Base-by-base conservation (phyloP, 2,888 invertebrate species). In the Agriotes lineatus region DNA sequence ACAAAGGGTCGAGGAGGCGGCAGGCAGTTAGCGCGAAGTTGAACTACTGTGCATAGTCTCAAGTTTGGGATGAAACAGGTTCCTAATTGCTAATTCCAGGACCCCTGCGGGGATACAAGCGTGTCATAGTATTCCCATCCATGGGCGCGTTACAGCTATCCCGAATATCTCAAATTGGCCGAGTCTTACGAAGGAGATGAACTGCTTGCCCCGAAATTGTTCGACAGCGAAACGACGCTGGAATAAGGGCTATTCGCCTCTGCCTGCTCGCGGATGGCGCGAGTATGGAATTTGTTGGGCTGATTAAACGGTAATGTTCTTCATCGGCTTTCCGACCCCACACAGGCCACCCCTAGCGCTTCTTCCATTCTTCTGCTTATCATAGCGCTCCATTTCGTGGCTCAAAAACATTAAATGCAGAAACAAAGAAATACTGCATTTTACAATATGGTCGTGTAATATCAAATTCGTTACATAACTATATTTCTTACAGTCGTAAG, bases 41-140 rank as follows among this genome's bases (percentile, higher is more conserved):
- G 70, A 64, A 70, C 60, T 54, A 57, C 61, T 72, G 56, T 56
- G 64, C 69, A 70, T 67, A 69, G 69, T 61, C 58, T 59, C 65
- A 61, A 72, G 69, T 71, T 72, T 58, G 71, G 72, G 70, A 74
- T 72, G 70, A 69, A 72, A 74, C 71, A 71, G 71, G 70, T 68
- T 59, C 73, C 70, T 75, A 74, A 75, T 74, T 75, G 71, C 74
- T 75, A 76, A 75, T 76, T 75, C 72, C 70, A 58, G 54, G 60
- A 70, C 52, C 76, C 75, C 72, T 44, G 54, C 68, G 63, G 74
- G 72, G 64, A 67, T 71, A 73, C 72, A 73, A 75, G 59, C 73
- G 66, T 72, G 72, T 71, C 73, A 62, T 62, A 71, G 58, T 72
- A 69, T 72, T 71, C 67, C 63, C 65, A 50, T 58, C 67, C 61